Evolutionary conservation across 2,888 invertebrate genomes (phyloP), one percentile per base, ranked within the genome.

Genomic region (Brenthis daphne): DNA sequence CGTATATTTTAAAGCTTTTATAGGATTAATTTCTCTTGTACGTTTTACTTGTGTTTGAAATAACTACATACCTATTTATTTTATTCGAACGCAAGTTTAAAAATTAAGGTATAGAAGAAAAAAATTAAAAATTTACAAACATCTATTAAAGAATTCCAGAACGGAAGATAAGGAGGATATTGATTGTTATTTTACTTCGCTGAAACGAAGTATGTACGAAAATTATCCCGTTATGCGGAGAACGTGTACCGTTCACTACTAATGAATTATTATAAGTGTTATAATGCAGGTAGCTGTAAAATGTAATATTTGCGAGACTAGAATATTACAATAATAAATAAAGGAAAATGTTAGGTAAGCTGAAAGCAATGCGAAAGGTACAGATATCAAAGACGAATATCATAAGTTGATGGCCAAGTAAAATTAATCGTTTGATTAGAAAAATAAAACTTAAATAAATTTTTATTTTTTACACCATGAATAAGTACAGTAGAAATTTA

Each of bases 161-260:
- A 8, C 51, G 63, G 29, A 53, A 63, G 66, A n/a, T 60, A n/a
- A n/a, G n/a, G 24, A 57, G 65, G 63, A 69, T 63, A 66, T 63
- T 54, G 63, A 57, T 69, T 65, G 61, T 65, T 68, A 68, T 20
- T 55, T 65, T 63, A 51, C 67, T 24, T 57, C 43, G 56, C 69
- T 61, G 65, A 60, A 51, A 60, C 56, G 16, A 55, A 57, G 56
- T 53, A 54, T 16, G 54, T 58, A 51, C 60, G 65, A 61, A 65
- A 50, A 65, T 65, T 57, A 50, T 24, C 24, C 69, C 69, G 69
- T 60, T 65, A 65, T 68, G 64, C 51, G 24, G 58, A 48, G 50
- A 60, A 24, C 60, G 6, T 64, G 57, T 61, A 65, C 69, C 69
- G 69, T 65, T 69, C 61, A 54, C 37, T 51, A 43, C 16, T 65